Base-by-base conservation (phyloP, 1,140 invertebrate genomes). In the Drosophila tropicalis region DNA sequence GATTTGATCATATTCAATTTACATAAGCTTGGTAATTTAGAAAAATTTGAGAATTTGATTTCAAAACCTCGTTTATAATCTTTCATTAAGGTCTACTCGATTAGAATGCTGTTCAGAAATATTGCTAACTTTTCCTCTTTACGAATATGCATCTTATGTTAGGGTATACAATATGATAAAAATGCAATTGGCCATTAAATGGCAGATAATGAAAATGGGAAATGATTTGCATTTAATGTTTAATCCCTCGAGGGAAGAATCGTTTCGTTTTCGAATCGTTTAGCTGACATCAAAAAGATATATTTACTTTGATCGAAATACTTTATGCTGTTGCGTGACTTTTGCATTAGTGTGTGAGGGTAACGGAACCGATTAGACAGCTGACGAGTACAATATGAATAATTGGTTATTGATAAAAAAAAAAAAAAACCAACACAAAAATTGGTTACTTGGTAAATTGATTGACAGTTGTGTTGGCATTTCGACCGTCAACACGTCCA, bases 371-470 rank as follows among this genome's bases (percentile, higher is more conserved):
- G 61, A 63, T 44, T 64, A 47, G 22, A 70, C 82, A 86, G 83
- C 83, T 86, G 83, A 76, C 84, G 66, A 62, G 65, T 78, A 89
- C 85, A 89, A 80, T 84, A 89, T 87, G 85, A 87, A 87, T 87
- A 87, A 87, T 87, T 87, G 84, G 76, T 13, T 67, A 80, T 74
- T 19, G 56, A 58, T 51, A 51, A 51, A 51, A 51, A 51, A 19
- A 17, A 17, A 19, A 22, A 19, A 58, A 63, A 62, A 29, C 29
- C 79, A 84, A 84, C 77, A 80, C 67, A 69, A 74, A 67, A 70
- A 80, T 89, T 86, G 74, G 62, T 70, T 73, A 15, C 41, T 58
- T 58, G 56, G 56, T 36, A 65, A 61, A 80, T 77, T 87, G 84
- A 87, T 87, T 84, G 84, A 87, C 84, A 87, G 80, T 66, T 80